These are phyloP conservation scores for Calameuta idolon DNA, from an alignment of 2,888 invertebrate species.

Conservation along the genomic window DNA sequence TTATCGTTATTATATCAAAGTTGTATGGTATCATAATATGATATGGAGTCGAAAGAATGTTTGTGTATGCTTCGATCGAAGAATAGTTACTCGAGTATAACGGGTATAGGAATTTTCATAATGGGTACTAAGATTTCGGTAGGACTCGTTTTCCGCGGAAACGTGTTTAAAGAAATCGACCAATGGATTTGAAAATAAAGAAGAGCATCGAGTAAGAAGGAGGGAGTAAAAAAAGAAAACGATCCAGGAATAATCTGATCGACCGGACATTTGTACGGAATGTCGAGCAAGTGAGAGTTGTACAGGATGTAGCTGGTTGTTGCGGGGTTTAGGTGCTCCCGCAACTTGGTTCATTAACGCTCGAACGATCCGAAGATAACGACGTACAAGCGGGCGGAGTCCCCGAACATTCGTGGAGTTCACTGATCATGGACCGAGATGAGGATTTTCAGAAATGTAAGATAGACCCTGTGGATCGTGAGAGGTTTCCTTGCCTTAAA, in stretches of 20 bases:
- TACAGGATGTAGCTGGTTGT: conserved; percentile 22
- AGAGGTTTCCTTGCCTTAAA: too few relatives aligned
- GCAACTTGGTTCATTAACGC: conserved; percentile 53
- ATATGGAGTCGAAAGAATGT: too few relatives aligned
- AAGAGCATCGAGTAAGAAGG: conserved; percentile 16
- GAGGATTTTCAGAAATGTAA: conserved; percentile 29
- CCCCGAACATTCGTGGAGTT: conserved; percentile 22
- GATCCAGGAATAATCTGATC: conserved; percentile 48
- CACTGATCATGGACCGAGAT: conserved; percentile 14
- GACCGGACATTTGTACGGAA: conserved; percentile 56
- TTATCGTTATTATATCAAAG: too few relatives aligned
- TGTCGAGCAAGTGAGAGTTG: conserved; percentile 54
- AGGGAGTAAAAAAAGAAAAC: conserved; percentile 1
- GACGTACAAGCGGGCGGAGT: conserved; percentile 46
- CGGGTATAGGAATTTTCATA: too few relatives aligned
- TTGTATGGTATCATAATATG: too few relatives aligned
- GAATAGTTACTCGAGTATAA: too few relatives aligned
- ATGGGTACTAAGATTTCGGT: too few relatives aligned
- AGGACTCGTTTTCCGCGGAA: neutral
- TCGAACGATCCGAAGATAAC: conserved; percentile 54
- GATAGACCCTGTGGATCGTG: neutral
- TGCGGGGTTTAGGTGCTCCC: conserved; percentile 17
- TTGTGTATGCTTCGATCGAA: too few relatives aligned
- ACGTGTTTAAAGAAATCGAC: neutral
- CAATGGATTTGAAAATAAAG: conserved; percentile 9